Evolutionary conservation across 2,797 vertebrate species (phyloP), one percentile per base, ranked within the genome.

Genomic region (Takifugu rubripes): DNA sequence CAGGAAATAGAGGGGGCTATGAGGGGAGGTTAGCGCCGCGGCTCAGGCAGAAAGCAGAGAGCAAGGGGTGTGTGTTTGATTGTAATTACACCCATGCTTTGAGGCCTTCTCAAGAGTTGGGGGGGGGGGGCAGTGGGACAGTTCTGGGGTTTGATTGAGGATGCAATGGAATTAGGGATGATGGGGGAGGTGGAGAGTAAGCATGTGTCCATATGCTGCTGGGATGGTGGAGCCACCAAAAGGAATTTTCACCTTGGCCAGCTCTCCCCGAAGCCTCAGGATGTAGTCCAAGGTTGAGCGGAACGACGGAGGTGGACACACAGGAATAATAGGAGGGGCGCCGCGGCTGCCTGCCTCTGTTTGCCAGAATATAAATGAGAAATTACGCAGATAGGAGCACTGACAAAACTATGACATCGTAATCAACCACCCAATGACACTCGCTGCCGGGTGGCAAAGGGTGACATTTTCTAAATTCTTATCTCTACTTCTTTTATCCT

Each of bases 31-130:
- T 58, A 40, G 68, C 24, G 6, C 51, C 50, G 17, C 17, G 54
- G 55, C 57, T 56, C 46, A 33, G 68, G 56, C n/a, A n/a, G 33
- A 2, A 1, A 60, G 48, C 54, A 69, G 65, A 56, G 72, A 89
- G 85, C 88, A 89, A 92, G 90, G 90, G 89, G 84, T 88, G 84
- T 81, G 72, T 71, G 88, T 90, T 91, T 92, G 84, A 83, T 88
- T 90, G 88, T 92, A 93, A 93, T 93, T 93, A 92, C 81, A 87
- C 88, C 84, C 72, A 84, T 82, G 88, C 87, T 91, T 88, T 88
- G 87, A 88, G 83, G 56, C 70, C 84, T 91, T 80, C 74, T 83
- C 58, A 64, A 82, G 88, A 84, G 84, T 87, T 49, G 54, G 49
- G 49, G 70, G 79, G 77, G 84, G 76, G 85, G 52, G 46, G 49